Conservation (phyloP, 2,888 invertebrate genomes). For the Beris chalybata region DNA sequence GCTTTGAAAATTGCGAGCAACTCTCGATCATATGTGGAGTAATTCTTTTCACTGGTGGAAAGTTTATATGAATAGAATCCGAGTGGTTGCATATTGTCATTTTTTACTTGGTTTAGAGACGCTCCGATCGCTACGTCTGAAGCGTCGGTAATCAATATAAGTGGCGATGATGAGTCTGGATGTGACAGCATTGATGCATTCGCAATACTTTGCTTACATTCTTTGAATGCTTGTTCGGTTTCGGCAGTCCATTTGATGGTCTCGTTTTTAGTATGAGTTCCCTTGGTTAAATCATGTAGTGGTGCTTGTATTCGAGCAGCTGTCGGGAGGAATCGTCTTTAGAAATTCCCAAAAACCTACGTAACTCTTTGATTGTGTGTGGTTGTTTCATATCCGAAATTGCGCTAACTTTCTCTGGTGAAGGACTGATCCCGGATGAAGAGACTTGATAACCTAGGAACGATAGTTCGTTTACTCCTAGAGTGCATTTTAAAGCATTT, state of each 20-base stretch:
- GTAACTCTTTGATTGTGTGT: too few relatives aligned
- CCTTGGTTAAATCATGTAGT: background rate
- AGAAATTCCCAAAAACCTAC: too few relatives aligned
- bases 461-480: too few relatives aligned
- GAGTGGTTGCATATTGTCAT: background rate
- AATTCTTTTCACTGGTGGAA: background rate
- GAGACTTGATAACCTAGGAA: too few relatives aligned
- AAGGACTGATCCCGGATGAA: too few relatives aligned
- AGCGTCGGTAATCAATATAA: background rate
- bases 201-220: slow-evolving; percentile 2
- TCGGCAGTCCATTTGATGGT: background rate
- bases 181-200: background rate
- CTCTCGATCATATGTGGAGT: too few relatives aligned
- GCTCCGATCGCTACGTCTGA: background rate
- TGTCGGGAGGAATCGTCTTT: background rate
- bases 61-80: background rate
- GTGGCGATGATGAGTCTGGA: background rate
- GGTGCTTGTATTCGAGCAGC: background rate
- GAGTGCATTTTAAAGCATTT: too few relatives aligned
- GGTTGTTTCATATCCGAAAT: too few relatives aligned
- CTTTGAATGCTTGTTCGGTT: background rate
- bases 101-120: background rate
- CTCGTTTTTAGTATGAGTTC: background rate
- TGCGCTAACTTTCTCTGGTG: too few relatives aligned
- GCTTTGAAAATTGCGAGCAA: background rate